A percentile compares a stretch with the other conserved stretches of the same genome.
Conservation (phyloP, 2,888 invertebrate species). For the Rotaria sp. region DNA sequence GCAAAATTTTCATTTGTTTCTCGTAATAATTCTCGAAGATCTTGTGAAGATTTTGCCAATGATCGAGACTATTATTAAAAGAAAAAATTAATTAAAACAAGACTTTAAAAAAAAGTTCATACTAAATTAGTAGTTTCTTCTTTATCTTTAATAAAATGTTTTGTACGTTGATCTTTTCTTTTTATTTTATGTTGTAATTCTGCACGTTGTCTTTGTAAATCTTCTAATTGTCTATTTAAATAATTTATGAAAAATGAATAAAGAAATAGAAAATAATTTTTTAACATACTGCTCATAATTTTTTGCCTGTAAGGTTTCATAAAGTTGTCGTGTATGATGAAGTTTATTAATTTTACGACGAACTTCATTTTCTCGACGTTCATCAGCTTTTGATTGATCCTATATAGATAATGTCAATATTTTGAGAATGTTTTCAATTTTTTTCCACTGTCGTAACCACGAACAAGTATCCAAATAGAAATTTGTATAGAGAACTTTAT, state of each 20-base stretch:
- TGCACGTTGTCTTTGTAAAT: neutral
- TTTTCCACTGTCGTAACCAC: too few species aligned
- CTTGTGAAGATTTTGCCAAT: constrained; percentile 24
- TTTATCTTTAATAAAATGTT: constrained; percentile 9
- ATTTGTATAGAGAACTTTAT: too few species aligned
- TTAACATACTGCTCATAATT: neutral
- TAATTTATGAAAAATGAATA: neutral
- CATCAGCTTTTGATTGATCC: constrained; percentile 14
- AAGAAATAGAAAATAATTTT: too few species aligned
- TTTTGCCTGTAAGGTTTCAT: neutral
- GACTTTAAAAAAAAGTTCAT: neutral
- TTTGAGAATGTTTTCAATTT: too few species aligned
- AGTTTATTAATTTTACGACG: neutral
- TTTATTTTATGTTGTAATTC: neutral
- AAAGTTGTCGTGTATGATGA: constrained; percentile 7
- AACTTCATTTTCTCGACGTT: neutral
- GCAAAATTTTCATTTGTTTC: neutral
- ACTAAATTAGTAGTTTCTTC: neutral
- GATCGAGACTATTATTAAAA: neutral
- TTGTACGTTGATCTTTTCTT: neutral
- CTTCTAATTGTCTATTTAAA: neutral
- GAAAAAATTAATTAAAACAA: neutral
- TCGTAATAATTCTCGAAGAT: neutral
- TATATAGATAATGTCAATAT: neutral
- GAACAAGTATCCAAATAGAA: too few species aligned